phyloP scores from a whole-genome alignment of 1,140 invertebrate species.

The Melipona quadrifasciata region DNA sequence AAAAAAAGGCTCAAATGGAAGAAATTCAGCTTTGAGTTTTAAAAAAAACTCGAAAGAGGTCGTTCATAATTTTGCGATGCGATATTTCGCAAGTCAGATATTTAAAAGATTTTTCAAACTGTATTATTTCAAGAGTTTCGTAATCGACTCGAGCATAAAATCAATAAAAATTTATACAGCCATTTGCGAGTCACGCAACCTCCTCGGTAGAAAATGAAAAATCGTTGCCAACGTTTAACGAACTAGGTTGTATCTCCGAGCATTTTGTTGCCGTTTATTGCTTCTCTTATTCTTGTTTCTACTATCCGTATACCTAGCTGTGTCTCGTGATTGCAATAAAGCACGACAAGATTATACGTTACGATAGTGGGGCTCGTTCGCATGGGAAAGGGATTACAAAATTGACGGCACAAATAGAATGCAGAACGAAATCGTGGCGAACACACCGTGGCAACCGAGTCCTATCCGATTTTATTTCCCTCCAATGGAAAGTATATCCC shows the following conservation, averaged over 20 bases:
- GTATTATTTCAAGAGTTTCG: neutral
- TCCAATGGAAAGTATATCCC: conserved; percentile 46
- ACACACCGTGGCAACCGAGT: neutral
- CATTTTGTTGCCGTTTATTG: neutral
- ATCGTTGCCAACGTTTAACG: neutral
- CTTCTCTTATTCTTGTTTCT: neutral
- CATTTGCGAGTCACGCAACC: too few species aligned
- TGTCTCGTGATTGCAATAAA: conserved; percentile 49
- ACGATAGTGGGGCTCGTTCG: conserved; percentile 34
- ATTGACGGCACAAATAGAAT: conserved; percentile 50
- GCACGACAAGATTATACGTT: conserved; percentile 19
- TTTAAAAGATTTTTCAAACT: neutral
- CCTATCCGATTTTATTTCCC: conserved; percentile 61
- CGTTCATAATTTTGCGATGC: neutral
- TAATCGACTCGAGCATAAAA: neutral
- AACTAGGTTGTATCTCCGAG: neutral
- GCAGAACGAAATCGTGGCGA: conserved; percentile 48
- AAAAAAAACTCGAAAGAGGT: too few species aligned
- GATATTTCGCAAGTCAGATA: neutral
- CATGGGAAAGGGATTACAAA: conserved; percentile 46
- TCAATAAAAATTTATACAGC: neutral
- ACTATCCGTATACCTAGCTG: neutral
- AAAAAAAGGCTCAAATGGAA: neutral
- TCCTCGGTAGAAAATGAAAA: neutral
- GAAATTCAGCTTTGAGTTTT: neutral